Percentiles rank a stretch among this genome's conserved stretches.
phyloP scores from a whole-genome alignment of 2,888 invertebrate species.

The Myopa testacea region DNA sequence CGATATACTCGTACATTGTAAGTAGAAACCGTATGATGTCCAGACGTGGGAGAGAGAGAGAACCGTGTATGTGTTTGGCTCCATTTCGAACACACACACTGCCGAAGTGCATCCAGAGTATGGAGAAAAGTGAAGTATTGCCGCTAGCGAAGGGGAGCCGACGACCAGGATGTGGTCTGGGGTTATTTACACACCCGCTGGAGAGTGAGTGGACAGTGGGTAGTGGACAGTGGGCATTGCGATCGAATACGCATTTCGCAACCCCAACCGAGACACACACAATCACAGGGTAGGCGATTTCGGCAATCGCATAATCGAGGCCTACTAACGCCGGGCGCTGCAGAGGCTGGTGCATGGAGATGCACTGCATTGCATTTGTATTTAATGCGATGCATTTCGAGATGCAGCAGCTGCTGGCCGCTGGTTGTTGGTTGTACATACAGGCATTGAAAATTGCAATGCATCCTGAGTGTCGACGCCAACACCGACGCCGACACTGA shows the following conservation, averaged over 20 bases:
- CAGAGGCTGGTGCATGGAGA: not conserved
- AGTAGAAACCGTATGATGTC: no score
- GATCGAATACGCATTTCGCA: slow-evolving; percentile 23
- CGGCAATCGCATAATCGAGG: no score
- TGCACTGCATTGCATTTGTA: not conserved
- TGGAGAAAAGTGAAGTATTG: not conserved
- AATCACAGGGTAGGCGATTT: no score
- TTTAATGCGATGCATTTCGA: not conserved
- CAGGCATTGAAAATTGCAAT: not conserved
- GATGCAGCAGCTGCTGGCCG: not conserved
- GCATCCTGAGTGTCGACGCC: no score
- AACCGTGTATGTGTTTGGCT: no score
- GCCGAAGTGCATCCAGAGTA: not conserved
- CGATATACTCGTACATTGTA: no score
- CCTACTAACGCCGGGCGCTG: not conserved
- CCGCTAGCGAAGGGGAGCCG: not conserved
- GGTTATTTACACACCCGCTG: no score
- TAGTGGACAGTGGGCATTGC: not conserved
- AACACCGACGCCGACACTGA: no score
- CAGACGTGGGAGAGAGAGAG: no score
- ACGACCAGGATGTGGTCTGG: not conserved
- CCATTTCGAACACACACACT: not conserved
- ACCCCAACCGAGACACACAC: not conserved
- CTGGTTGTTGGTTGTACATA: not conserved
- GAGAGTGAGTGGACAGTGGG: not conserved